Evolutionary conservation across 2,888 invertebrate species (phyloP), one percentile per base, ranked within the genome.

Genomic region (Selenia dentaria): DNA sequence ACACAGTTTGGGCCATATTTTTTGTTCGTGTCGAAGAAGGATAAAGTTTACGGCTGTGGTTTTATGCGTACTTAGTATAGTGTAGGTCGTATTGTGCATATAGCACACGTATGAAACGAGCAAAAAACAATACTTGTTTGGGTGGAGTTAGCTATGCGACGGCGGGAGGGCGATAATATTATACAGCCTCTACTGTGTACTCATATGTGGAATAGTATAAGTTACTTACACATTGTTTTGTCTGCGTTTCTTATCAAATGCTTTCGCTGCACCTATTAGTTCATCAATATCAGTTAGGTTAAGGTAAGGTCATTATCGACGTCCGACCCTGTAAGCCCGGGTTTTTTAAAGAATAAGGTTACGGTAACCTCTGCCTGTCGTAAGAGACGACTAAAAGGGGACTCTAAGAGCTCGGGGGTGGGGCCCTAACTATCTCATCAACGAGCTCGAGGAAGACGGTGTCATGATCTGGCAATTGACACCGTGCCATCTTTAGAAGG

Each of bases 51-150:
- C 28, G 41, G 37, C 28, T 33, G 29, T 35, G 16, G 18, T 36
- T 27, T 33, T 37, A 40, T 38, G 26, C 16, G 43, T 10, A 16
- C 16, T 16, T 29, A 18, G n/a, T 34, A 37, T 50, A 40, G 29
- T 28, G 36, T 36, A 32, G 36, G 26, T 33, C 32, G 32, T 41
- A 47, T 52, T 50, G 40, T 20, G 49, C 44, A 32, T 51, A 48
- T 50, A 51, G 43, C 41, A 43, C 41, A 43, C 41, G 41, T 36
- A 45, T 51, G 8, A 43, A 40, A 24, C 34, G 36, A 36, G 51
- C 49, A 68, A 67, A 60, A 54, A 67, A 70, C 67, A 64, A 70
- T 72, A 61, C 62, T 52, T 69, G 69, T 70, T 70, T 70, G 64
- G 70, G 65, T 62, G 49, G 42, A 26, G 26, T 28, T 24, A 14